Percentiles rank a stretch among this genome's conserved stretches.
phyloP scores from a whole-genome alignment of 2,888 invertebrate species.

The Scrobipalpa atriplicella region DNA sequence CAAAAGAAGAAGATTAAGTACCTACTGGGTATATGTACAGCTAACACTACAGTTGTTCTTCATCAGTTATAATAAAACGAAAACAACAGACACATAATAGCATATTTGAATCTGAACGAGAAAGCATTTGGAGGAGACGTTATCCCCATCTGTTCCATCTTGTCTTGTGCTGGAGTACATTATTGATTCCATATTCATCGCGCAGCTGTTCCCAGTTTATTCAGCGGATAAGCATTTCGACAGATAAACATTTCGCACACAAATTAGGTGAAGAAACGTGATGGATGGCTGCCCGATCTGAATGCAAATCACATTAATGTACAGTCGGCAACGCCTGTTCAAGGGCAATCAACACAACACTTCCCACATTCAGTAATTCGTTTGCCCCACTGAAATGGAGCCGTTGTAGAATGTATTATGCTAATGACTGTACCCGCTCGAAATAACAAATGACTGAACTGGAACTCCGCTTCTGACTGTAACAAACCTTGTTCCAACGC shows the following conservation, averaged over 20 bases:
- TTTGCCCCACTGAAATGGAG: constrained; percentile 38
- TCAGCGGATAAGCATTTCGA: background rate
- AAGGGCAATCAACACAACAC: constrained; percentile 41
- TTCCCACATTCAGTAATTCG: constrained; percentile 37
- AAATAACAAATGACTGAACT: constrained; percentile 39
- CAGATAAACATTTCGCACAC: background rate
- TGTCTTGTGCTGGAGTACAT: constrained; percentile 15
- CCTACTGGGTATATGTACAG: no score
- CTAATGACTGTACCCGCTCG: constrained; percentile 42
- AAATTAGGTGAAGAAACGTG: constrained; percentile 25
- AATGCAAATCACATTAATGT: constrained; percentile 25
- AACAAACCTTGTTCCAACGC: constrained; percentile 20
- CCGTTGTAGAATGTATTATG: constrained; percentile 43
- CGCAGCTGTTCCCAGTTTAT: constrained; percentile 19
- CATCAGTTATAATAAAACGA: background rate
- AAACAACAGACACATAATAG: background rate
- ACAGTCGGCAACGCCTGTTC: constrained; percentile 26
- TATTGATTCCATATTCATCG: constrained; percentile 29
- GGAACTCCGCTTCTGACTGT: constrained; percentile 22
- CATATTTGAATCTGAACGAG: constrained; percentile 8
- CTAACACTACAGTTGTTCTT: background rate
- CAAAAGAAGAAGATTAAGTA: no score
- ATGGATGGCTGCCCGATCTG: constrained; percentile 14
- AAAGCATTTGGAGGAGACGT: constrained; percentile 6
- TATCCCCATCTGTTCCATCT: constrained; percentile 14